Evolutionary conservation across 92 coral and sea anemone genomes (phyloP), one percentile per base, ranked within the genome.

Genomic region (Ricordea florida): DNA sequence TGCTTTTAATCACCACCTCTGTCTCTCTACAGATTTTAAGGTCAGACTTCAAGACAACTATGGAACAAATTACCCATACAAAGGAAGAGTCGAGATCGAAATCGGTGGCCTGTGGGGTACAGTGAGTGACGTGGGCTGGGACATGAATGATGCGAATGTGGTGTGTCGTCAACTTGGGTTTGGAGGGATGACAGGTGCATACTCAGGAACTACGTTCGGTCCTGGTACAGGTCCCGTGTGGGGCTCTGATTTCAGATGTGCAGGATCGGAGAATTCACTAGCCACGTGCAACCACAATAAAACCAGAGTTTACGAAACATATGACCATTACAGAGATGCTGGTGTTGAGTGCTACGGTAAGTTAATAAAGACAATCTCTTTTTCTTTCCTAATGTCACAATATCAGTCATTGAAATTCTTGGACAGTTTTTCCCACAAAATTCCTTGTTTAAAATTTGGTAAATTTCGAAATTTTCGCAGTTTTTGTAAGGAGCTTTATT

Each of bases 71-170:
- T 71, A n/a, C n/a, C n/a, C n/a, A n/a, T n/a, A 36, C 52, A 37
- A 78, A 63, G 90, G 90, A 11, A 74, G 81, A 13, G 81, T 72
- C 3, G 90, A 85, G 56, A 69, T 85, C 10, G 25, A 71, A 10
- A 50, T 85, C 16, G 82, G 85, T 11, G 85, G 81, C 36, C 10
- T 85, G 4, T 85, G 90, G 90, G 90, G 90, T 1, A 85, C 85
- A 4, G 36, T 85, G 18, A 55, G 59, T 25, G 90, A 85, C 62
- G 3, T 3, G 11, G 85, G 81, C 6, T 85, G 90, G 90, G 90
- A 85, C 26, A 62, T 85, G 16, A 69, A 61, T 57, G 90, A 85
- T 66, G 70, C 80, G 16, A 59, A 50, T 53, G 90, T 85, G 16
- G 63, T 57, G 15, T 85, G 90, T 44, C 51, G 69, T 28, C 76